These are phyloP conservation scores for Drosophila kanekoi DNA, from an alignment of 2,888 invertebrate genomes.

Conservation along the genomic window DNA sequence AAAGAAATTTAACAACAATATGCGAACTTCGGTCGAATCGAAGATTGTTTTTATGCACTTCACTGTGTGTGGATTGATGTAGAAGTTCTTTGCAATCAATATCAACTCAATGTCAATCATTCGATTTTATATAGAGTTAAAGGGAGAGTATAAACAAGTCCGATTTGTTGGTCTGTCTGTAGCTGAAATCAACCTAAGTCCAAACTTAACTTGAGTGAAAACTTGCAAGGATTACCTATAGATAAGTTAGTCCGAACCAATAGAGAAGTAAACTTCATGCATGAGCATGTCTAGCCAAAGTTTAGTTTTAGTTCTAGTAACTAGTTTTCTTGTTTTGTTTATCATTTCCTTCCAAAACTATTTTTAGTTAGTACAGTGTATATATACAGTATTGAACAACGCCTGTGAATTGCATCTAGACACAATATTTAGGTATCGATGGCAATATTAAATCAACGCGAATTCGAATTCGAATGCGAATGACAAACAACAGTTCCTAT, in stretches of 20 bases:
- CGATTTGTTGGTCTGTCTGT: constrained; percentile 5
- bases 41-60: constrained; percentile 58
- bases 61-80: constrained; percentile 29
- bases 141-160: no score
- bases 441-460: constrained; percentile 37
- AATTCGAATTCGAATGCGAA: constrained; percentile 29
- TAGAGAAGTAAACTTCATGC: constrained; percentile 55
- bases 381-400: constrained; percentile 5
- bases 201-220: background rate
- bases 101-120: background rate
- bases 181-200: no score
- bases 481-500: constrained; percentile 20
- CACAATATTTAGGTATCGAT: constrained; percentile 23
- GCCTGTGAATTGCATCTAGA: constrained; percentile 58
- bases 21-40: constrained; percentile 39
- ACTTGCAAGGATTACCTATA: background rate
- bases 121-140: no score
- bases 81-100: constrained; percentile 1
- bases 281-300: constrained; percentile 63
- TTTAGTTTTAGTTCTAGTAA: constrained; percentile 41
- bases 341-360: background rate
- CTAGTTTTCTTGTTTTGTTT: constrained; percentile 2
- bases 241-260: constrained; percentile 10
- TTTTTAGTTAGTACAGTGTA: constrained; percentile 21
- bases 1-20: constrained; percentile 14